Conservation (phyloP, 2,797 vertebrate species). For the Hemitrygon akajei region DNA sequence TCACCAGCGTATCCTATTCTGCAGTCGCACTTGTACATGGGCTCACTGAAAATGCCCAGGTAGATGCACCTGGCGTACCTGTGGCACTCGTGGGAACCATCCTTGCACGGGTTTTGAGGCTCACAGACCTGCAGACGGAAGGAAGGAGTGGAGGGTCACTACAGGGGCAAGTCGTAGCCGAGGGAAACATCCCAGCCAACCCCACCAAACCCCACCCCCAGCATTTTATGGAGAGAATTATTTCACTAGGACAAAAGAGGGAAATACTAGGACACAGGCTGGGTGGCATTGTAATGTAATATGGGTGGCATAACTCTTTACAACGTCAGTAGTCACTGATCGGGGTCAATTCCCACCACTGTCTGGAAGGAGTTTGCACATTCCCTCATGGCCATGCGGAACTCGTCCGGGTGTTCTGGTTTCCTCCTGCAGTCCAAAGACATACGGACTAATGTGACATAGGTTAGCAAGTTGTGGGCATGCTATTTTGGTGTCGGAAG, state of each 20-base stretch:
- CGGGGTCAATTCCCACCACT: no score
- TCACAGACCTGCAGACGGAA: constrained; percentile 73
- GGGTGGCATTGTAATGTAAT: no score
- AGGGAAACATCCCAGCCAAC: background rate
- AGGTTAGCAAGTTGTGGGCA: no score
- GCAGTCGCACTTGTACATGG: constrained; percentile 96
- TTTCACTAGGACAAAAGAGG: background rate
- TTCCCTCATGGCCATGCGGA: no score
- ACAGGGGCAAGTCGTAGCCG: background rate
- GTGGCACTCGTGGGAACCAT: constrained; percentile 88
- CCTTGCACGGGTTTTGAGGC: constrained; percentile 89
- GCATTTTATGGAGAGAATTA: background rate
- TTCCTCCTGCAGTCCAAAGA: no score
- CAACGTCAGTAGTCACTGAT: no score
- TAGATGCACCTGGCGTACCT: constrained; percentile 84
- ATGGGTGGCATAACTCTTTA: no score
- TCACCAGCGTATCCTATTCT: constrained; percentile 91
- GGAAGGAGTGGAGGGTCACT: background rate
- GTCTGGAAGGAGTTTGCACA: no score
- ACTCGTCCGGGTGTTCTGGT: no score
- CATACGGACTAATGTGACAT: no score
- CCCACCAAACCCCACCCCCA: background rate
- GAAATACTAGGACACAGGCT: background rate
- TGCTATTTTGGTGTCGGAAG: no score
- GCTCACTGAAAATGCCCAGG: constrained; percentile 89